phyloP scores from a whole-genome alignment of 2,888 invertebrate species.

The Stenurella melanura region DNA sequence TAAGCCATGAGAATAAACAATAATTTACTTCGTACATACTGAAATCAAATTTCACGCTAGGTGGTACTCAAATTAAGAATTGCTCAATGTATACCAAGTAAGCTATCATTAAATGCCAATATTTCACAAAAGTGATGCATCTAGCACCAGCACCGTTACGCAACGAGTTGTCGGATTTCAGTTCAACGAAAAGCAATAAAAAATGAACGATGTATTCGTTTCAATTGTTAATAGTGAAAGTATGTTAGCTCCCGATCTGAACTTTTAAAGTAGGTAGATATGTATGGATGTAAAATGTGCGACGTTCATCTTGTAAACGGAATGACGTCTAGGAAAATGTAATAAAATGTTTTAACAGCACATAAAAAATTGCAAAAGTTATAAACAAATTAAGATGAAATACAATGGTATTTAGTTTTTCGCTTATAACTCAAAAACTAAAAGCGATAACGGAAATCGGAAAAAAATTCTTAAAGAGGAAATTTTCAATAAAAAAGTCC shows the following conservation, averaged over 20 bases:
- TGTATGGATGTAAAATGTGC: conserved; percentile 53
- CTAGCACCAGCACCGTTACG: conserved; percentile 10
- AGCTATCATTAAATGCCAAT: neutral
- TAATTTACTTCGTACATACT: neutral
- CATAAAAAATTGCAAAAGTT: too few species aligned
- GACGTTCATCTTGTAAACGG: conserved; percentile 45
- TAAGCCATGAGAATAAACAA: neutral
- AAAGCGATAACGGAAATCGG: too few species aligned
- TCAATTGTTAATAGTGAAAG: conserved; percentile 49
- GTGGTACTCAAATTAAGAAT: conserved; percentile 19
- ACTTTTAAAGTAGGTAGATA: conserved; percentile 66
- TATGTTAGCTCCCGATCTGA: conserved; percentile 55
- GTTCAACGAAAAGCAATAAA: conserved; percentile 30
- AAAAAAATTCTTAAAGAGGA: too few species aligned
- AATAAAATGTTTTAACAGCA: too few species aligned
- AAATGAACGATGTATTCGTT: conserved; percentile 23
- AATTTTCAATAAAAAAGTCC: too few species aligned
- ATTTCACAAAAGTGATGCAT: conserved; percentile 25
- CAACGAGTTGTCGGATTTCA: conserved; percentile 27
- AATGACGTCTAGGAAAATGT: too few species aligned
- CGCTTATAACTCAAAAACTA: too few species aligned
- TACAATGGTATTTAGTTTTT: too few species aligned
- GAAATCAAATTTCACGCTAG: neutral
- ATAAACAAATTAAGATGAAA: too few species aligned
- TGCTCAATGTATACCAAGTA: conserved; percentile 1